Conservation (phyloP, 2,888 invertebrate genomes). For the Acholoe squamosa region DNA sequence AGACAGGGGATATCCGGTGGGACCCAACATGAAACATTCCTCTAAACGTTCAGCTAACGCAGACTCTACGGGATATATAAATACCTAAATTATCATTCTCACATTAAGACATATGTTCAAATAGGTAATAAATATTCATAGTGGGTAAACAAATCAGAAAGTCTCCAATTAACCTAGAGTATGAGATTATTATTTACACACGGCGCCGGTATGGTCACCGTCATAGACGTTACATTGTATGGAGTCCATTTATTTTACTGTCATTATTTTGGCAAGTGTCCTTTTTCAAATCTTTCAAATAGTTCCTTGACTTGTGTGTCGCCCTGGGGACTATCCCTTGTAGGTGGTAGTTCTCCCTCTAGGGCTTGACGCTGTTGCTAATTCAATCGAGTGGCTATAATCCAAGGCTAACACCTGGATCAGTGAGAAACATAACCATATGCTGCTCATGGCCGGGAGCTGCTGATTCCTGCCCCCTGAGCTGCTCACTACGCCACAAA, state of each 20-base stretch:
- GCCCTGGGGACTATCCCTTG: background rate
- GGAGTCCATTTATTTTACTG: background rate
- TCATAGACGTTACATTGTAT: background rate
- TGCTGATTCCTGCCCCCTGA: background rate
- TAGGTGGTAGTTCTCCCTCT: background rate
- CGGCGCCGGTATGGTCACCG: background rate
- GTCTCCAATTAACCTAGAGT: conserved; percentile 30
- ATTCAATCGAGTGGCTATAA: background rate
- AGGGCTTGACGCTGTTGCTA: background rate
- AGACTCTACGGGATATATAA: conserved; percentile 56
- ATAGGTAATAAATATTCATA: conserved; percentile 12
- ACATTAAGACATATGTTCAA: conserved; percentile 50
- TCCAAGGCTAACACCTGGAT: conserved; percentile 23
- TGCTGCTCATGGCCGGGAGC: background rate
- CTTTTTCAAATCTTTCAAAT: background rate
- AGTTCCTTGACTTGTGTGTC: no score
- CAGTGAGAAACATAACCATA: conserved; percentile 31
- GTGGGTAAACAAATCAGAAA: background rate
- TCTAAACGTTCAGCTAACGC: conserved; percentile 45
- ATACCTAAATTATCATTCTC: conserved; percentile 46
- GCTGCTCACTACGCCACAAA: background rate
- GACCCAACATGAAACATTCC: conserved; percentile 18
- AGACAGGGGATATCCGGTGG: background rate
- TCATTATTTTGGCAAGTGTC: conserved; percentile 41
- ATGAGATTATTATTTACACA: conserved; percentile 31